Base-by-base conservation (phyloP, 2,888 invertebrate genomes). In the Watsonalla cultraria region DNA sequence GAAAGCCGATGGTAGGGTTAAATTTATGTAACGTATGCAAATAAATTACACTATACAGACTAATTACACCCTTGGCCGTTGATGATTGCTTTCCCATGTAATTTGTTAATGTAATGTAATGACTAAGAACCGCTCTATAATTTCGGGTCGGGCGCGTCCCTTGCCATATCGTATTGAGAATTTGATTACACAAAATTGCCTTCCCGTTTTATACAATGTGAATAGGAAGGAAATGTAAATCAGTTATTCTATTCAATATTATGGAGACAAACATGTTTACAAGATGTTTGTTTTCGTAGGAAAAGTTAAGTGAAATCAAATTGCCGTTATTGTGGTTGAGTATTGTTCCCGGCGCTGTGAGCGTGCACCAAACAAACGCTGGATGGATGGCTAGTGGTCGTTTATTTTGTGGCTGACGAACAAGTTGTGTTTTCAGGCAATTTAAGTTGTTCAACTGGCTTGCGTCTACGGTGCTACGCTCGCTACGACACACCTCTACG, bases 231-330 rank as follows among this genome's bases (percentile, higher is more conserved):
- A 37, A 14, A 49, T 37, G 39, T 15, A 11, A 15, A 33, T 39
- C 37, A 59, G 68, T 71, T 70, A 74, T 73, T 72, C 73, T 54
- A 62, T 58, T 56, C 70, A 58, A 60, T 60, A 55, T 61, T 56
- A 61, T 59, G 56, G 62, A 70, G 66, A 78, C 80, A 85, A 84
- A 85, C 84, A 84, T 84, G 82, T 83, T 84, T 82, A 79, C 80
- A 62, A 68, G 68, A 69, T 65, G 66, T 68, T 70, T 74, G 77
- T 71, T 69, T 72, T 67, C 55, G 59, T 49, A 54, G 51, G 59
- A 59, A 71, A 69, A 69, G 61, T 69, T 60, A 61, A 65, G 62
- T 68, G 68, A 70, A 78, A 74, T 76, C 68, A 74, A 74, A 80
- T 77, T 73, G 72, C 65, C 59, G 67, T 73, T 76, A 75, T 76